Base-by-base conservation (phyloP, 1,140 invertebrate genomes). In the Olivierus martensii region DNA sequence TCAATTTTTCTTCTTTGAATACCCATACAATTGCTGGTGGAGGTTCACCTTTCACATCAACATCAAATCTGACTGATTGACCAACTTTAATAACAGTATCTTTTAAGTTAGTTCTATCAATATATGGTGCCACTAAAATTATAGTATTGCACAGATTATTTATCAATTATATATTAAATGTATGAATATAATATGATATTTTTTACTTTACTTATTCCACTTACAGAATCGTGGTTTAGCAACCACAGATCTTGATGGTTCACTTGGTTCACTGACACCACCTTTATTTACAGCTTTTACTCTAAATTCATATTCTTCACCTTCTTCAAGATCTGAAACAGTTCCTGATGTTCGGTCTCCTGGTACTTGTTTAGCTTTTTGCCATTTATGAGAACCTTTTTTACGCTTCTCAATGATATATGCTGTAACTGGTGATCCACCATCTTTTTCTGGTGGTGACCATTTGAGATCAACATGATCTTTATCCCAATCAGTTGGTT, bases 271-370 rank as follows among this genome's bases (percentile, higher is more conserved):
- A 56, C 87, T 81, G n/a, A 84, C 84, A 18, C 93, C 93, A 19
- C 91, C 93, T 72, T 92, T 94, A 70, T 97, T 98, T 0, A 93
- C 81, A 17, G 95, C 95, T 21, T 93, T 82, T 12, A 99, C 82
- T 42, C 95, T 75, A 76, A 98, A 99, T 69, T 98, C 90, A 68
- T 98, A 99, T 64, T 95, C 89, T 66, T 93, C 87, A 9, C 89
- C 90, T 64, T 92, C 87, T 63, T 91, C 81, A 19, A 99, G 83
- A 60, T 88, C 84, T 0, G 79, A 83, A 3, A 95, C 86, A 61
- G 80, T 83, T 3, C 80, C 85, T 11, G 67, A 74, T 0, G 79
- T 84, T 41, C 79, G 72, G 60, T 79, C 77, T 9, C 82, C 69
- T 60, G 86, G 82, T 21, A 85, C 87, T 9, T 79, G 21, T 46